Evolutionary conservation across 2,888 invertebrate genomes (phyloP), one percentile per base, ranked within the genome.

Genomic region (Stenolophus ochropezus): DNA sequence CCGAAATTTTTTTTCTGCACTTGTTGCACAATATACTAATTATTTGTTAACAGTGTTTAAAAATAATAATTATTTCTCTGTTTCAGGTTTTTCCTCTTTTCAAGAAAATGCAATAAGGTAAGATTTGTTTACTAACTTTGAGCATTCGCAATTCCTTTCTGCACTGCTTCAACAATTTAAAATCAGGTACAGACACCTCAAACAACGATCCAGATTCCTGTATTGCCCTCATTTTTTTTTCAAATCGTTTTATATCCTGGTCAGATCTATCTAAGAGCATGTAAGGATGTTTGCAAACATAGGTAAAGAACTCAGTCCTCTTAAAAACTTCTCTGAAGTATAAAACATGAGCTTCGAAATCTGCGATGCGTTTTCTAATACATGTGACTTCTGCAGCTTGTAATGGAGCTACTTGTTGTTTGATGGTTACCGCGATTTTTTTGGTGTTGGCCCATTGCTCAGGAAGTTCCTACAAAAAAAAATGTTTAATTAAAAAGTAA

Each of bases 371-470:
- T 86, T 95, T 95, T 51, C 98, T 92, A 76, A 98, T 97, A 84
- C 95, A 95, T 8, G 96, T 93, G 1, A 98, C 98, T 91, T 98
- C 98, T 5, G 95, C 94, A 27, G 98, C 97, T 91, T 98, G 98
- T 49, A 98, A 89, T 0, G 98, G 98, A 4, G 97, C 97, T 23
- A 98, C 97, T 89, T 96, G 96, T 88, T 98, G 98, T 87, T 98
- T 98, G 2, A 97, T 95, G 47, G 96, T 96, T 20, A 95, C 90
- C 0, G 97, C 96, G 82, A 97, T 92, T 90, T 98, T 98, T 88
- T 98, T 98, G 0, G 97, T 97, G 84, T 96, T 95, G 85, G 94
- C 94, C 98, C 98, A 98, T 89, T 97, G 97, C 87, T 98, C 98
- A 8, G 98, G 98, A 78, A 98, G 89, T 89, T 98, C 98, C 92